Conservation (phyloP, 2,113 vertebrate genomes). For the Limanda limanda region DNA sequence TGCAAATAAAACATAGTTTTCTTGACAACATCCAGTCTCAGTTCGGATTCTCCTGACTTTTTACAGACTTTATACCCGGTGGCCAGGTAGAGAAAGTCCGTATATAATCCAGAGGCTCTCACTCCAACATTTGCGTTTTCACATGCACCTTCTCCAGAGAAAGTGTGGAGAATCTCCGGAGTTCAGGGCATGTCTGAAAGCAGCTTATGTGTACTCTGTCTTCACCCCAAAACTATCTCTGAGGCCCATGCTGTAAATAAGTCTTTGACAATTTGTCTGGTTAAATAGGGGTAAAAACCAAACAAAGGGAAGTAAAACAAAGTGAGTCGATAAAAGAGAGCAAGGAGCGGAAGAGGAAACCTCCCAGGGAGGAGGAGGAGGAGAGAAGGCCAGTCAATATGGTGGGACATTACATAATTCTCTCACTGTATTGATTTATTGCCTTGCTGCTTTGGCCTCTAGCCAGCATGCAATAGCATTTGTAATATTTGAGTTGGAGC, state of each 20-base stretch:
- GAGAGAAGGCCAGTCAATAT: slow-evolving; percentile 38
- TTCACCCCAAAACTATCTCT: background rate
- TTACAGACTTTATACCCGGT: too few relatives aligned
- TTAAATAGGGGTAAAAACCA: slow-evolving; percentile 13
- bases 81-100: too few relatives aligned
- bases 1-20: too few relatives aligned
- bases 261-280: background rate
- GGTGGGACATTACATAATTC: slow-evolving; percentile 74
- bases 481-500: slow-evolving; percentile 63
- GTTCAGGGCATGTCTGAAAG: background rate
- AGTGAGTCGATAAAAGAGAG: slow-evolving; percentile 14
- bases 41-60: too few relatives aligned
- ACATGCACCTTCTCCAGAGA: too few relatives aligned
- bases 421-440: slow-evolving; percentile 76
- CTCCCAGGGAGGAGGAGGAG: background rate
- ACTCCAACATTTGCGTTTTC: too few relatives aligned
- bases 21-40: too few relatives aligned
- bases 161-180: too few relatives aligned
- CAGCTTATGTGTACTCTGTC: too few relatives aligned
- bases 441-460: slow-evolving; percentile 64
- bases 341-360: slow-evolving; percentile 22
- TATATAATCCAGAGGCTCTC: too few relatives aligned
- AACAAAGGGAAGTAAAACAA: slow-evolving; percentile 21
- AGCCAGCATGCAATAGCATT: slow-evolving; percentile 62
- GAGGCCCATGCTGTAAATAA: background rate